phyloP scores from a whole-genome alignment of 2,888 invertebrate genomes.

The Hipparchia semele region DNA sequence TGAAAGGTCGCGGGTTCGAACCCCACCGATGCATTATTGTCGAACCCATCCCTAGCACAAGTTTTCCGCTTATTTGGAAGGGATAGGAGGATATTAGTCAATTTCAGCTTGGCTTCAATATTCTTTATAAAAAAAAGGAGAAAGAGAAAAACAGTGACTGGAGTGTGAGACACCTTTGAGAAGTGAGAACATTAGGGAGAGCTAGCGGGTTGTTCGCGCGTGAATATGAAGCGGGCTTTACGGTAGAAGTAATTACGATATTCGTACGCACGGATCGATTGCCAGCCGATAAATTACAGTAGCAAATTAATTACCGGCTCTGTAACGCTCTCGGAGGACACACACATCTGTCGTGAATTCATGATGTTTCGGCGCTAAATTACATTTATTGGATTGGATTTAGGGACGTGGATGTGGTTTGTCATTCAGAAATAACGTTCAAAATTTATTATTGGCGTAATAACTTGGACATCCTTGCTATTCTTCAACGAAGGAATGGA shows the following conservation, averaged over 20 bases:
- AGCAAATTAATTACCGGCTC: slow-evolving; percentile 58
- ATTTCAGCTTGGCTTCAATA: no score
- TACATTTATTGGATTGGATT: slow-evolving; percentile 33
- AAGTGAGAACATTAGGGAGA: not conserved
- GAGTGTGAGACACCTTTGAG: not conserved
- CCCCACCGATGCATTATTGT: no score
- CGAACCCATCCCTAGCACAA: no score
- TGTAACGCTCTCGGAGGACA: slow-evolving; percentile 33
- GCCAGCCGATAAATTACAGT: slow-evolving; percentile 58
- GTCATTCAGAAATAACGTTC: not conserved
- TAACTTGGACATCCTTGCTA: no score
- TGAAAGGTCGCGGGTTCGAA: no score
- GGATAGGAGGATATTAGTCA: no score
- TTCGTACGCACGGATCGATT: slow-evolving; percentile 45
- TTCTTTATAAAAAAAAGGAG: no score
- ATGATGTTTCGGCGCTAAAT: slow-evolving; percentile 33
- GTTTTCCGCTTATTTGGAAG: no score
- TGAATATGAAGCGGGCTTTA: not conserved
- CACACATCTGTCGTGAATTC: slow-evolving; percentile 26
- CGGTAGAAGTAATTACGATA: slow-evolving; percentile 22
- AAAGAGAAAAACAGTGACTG: no score
- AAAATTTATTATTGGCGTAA: not conserved
- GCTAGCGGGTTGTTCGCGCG: not conserved
- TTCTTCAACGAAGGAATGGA: no score
- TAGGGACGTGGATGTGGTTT: not conserved